Evolutionary conservation across 2,888 invertebrate genomes (phyloP), one percentile per base, ranked within the genome.

Genomic region (Didymodactylos carnosus): DNA sequence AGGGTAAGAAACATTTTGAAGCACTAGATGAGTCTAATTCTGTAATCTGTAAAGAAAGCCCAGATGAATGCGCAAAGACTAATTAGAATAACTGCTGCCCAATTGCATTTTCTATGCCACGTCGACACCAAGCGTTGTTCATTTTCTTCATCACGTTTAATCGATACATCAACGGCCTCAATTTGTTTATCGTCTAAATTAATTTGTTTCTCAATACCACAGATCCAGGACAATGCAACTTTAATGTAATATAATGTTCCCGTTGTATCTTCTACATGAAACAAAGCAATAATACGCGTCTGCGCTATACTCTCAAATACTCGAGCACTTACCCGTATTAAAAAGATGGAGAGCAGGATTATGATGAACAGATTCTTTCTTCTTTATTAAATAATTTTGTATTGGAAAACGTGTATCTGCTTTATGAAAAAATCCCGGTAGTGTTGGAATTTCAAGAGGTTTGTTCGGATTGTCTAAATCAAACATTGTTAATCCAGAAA

Each of bases 211-310:
- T 74, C 74, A 23, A 74, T 27, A 11, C 71, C 74, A 49, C 74
- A 74, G 19, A 74, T 71, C 74, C 74, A 74, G 39, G 53, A 71
- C 14, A 74, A 29, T 0, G 71, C 71, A 39, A n/a, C 62, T 40
- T 74, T 74, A 8, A 74, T 25, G n/a, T 62, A 62, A 10, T 35
- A 62, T 11, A 2, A 2, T n/a, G 35, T 35, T 35, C 62, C 35
- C 0, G 35, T 62, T 0, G 62, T n/a, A 62, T 35, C n/a, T 3
- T 29, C 62, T 62, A 27, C 13, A 25, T 14, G 13, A 27, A 16
- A 16, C 1, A 2, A 27, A 51, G 23, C 14, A 27, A 6, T 62
- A n/a, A n/a, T n/a, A n/a, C n/a, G n/a, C n/a, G n/a, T n/a, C n/a
- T n/a, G n/a, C n/a, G n/a, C n/a, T 14, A 19, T 13, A 10, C 6